phyloP scores from a whole-genome alignment of 2,797 vertebrate species.

The Australoheros facetus region DNA sequence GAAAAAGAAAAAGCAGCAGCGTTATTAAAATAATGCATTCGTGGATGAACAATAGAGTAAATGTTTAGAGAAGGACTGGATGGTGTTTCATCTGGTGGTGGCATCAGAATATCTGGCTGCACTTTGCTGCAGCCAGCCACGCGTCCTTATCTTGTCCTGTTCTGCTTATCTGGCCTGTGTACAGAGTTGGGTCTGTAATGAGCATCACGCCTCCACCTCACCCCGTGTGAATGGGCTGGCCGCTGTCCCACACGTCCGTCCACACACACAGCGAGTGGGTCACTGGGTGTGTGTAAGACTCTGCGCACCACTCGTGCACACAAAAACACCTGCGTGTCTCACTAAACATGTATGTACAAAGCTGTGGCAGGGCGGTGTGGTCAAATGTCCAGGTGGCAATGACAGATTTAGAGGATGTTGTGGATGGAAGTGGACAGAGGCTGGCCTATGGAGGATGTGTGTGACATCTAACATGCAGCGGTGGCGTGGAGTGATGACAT shows the following conservation, averaged over 20 bases:
- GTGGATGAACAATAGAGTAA: conserved; percentile 26
- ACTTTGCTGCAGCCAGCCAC: conserved; percentile 55
- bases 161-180: conserved; percentile 82
- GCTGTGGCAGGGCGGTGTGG: conserved; percentile 55
- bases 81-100: conserved; percentile 55
- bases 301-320: conserved; percentile 22
- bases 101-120: conserved; percentile 65
- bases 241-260: conserved; percentile 66
- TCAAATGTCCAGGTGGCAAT: conserved; percentile 84
- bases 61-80: conserved; percentile 32
- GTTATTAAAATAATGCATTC: conserved; percentile 9
- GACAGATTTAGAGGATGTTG: conserved; percentile 99
- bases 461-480: conserved; percentile 87
- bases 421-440: conserved; percentile 92
- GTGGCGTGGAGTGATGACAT: conserved; percentile 95
- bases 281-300: conserved; percentile 15
- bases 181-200: conserved; percentile 75
- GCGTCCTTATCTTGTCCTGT: conserved; percentile 82
- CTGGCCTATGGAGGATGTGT: conserved; percentile 89
- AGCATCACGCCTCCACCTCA: conserved; percentile 72
- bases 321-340: conserved; percentile 85
- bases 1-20: background rate
- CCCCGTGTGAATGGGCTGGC: conserved; percentile 70
- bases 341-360: conserved; percentile 76
- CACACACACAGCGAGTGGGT: conserved; percentile 59